Evolutionary conservation across 2,888 invertebrate genomes (phyloP), one percentile per base, ranked within the genome.

Genomic region (Eupeodes luniger): DNA sequence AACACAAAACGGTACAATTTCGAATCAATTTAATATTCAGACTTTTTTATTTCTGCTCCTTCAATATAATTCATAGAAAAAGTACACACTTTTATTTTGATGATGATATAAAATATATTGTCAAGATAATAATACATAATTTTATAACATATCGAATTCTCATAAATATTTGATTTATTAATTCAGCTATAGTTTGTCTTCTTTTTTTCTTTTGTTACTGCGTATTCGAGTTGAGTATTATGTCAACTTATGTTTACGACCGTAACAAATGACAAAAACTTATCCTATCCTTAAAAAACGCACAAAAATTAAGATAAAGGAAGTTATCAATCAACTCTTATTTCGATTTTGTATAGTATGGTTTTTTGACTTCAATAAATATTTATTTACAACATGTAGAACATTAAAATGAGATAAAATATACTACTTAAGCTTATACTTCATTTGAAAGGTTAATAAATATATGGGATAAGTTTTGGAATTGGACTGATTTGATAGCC

Each of bases 111-210:
- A 0, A 51, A 67, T 27, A 67, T 51, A 72, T 72, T 72, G 34
- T 59, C 59, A 27, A 9, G 34, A 14, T 10, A 59, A 72, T 72
- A 72, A 72, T 59, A 40, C 40, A 40, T 40, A 72, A 72, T 72
- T 72, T n/a, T 2, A 19, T 36, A 49, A 40, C 40, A 70, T 44
- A 66, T 55, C 70, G 75, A 79, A 79, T 36, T 14, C 27, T 57
- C 64, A 75, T 76, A 82, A 82, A 83, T 86, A 83, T 61, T 82
- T 77, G 77, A 64, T 55, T 84, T 86, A 79, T 70, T 83, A 86
- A 70, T 79, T 86, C 83, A 83, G 74, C 69, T 47, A 40, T 40
- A 40, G 40, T 86, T 75, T 47, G 47, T 66, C 47, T 49, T 27
- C 27, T 5, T 19, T 66, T 7, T 40, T 85, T 57, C 34, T 27